phyloP scores from a whole-genome alignment of 2,797 vertebrate species.

The Parotocinclus haroldoi region DNA sequence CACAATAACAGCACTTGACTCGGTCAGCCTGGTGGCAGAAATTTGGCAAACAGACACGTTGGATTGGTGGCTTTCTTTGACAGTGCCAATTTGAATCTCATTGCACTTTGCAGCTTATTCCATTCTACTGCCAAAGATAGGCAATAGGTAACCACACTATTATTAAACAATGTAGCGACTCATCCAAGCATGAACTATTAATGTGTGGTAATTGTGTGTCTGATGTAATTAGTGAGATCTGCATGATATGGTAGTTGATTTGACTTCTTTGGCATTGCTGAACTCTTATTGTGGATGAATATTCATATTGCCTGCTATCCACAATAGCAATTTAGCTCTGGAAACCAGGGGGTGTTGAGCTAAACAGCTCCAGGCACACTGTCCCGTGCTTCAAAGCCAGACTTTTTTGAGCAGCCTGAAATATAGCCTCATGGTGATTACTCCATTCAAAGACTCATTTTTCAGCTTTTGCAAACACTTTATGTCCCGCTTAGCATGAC shows the following conservation, averaged over 20 bases:
- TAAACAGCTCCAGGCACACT: conserved; percentile 43
- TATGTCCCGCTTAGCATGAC: conserved; percentile 36
- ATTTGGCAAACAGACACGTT: too few species aligned
- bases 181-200: conserved; percentile 7
- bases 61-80: too few species aligned
- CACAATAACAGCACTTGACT: too few species aligned
- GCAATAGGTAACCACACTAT: neutral
- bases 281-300: conserved; percentile 47
- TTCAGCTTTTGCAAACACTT: conserved; percentile 51
- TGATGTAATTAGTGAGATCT: conserved; percentile 47
- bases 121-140: too few species aligned
- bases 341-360: conserved; percentile 43
- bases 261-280: conserved; percentile 20
- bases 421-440: conserved; percentile 51
- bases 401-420: conserved; percentile 42
- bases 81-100: too few species aligned
- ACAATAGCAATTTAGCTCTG: conserved; percentile 52
- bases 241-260: conserved; percentile 40
- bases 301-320: conserved; percentile 50
- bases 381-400: conserved; percentile 33
- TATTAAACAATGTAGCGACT: neutral
- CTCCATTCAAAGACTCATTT: conserved; percentile 53
- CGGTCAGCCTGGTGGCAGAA: too few species aligned
- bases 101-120: too few species aligned
- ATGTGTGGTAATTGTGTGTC: conserved; percentile 34